Percentiles rank a stretch among this genome's conserved stretches.
Conservation (phyloP, 2,797 vertebrate species). For the Hydrocynus forskahlii region DNA sequence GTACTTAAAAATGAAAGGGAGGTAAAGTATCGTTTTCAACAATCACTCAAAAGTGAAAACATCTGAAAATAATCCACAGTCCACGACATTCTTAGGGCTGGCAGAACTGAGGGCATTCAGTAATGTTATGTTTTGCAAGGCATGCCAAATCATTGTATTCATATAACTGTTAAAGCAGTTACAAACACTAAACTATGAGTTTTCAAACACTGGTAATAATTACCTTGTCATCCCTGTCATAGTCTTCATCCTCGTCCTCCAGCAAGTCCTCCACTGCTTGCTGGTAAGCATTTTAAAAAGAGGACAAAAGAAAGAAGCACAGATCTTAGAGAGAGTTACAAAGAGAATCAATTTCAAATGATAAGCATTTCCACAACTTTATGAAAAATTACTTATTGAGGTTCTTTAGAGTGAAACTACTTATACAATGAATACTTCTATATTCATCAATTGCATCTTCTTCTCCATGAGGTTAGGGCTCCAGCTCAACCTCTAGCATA, state of each 20-base stretch:
- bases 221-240: constrained; percentile 99
- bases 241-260: constrained; percentile 97
- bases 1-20: neutral
- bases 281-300: constrained; percentile 68
- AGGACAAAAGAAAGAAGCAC: constrained; percentile 61
- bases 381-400: constrained; percentile 33
- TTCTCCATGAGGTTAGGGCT: constrained; percentile 49
- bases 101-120: neutral
- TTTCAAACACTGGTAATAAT: constrained; percentile 79
- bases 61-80: constrained; percentile 13
- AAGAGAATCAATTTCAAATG: constrained; percentile 45
- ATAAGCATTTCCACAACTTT: constrained; percentile 34
- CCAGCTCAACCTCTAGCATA: constrained; percentile 57
- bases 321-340: constrained; percentile 27
- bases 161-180: constrained; percentile 11
- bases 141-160: neutral
- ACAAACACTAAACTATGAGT: constrained; percentile 22
- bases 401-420: constrained; percentile 22
- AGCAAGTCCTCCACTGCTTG: constrained; percentile 97
- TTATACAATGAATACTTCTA: constrained; percentile 14
- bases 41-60: neutral
- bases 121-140: constrained; percentile 19
- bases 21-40: neutral
- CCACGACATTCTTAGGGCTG: neutral
- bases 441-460: constrained; percentile 35